phyloP scores from a whole-genome alignment of 2,888 invertebrate species.

The Calliphora vomitoria region DNA sequence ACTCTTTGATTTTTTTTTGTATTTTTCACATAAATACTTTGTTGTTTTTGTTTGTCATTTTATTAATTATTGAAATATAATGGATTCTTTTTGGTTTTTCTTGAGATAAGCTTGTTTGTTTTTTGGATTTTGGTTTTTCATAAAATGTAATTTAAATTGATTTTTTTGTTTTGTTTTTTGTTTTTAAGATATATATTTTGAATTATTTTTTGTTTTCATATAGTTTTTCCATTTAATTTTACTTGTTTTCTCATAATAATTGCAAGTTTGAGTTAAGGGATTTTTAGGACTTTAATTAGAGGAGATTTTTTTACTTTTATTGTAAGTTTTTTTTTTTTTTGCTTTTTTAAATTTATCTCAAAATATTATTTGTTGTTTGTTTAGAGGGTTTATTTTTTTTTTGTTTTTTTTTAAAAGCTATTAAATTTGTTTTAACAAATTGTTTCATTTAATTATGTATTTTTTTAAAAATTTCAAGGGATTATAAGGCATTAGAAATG shows the following conservation, averaged over 20 bases:
- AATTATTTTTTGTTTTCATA: conserved; percentile 35
- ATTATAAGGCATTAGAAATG: conserved; percentile 71
- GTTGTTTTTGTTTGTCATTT: conserved; percentile 62
- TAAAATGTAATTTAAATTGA: conserved; percentile 70
- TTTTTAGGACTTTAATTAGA: conserved; percentile 39
- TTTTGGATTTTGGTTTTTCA: conserved; percentile 64
- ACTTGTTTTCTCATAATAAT: conserved; percentile 64
- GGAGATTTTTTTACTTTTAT: conserved; percentile 29
- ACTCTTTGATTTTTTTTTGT: conserved; percentile 45
- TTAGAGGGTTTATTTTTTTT: conserved; percentile 17
- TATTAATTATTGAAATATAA: conserved; percentile 73
- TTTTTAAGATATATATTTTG: conserved; percentile 56
- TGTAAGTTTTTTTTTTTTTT: conserved; percentile 32
- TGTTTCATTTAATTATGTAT: conserved; percentile 29
- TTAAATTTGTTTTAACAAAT: conserved; percentile 67
- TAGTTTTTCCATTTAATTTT: conserved; percentile 54
- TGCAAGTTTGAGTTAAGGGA: conserved; percentile 44
- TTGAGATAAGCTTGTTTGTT: conserved; percentile 71
- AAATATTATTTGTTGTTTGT: conserved; percentile 23
- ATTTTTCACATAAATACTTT: conserved; percentile 73
- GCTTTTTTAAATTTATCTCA: conserved; percentile 32
- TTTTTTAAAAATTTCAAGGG: conserved; percentile 62
- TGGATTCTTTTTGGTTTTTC: conserved; percentile 59
- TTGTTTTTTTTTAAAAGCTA: conserved; percentile 65
- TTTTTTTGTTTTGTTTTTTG: conserved; percentile 38